Evolutionary conservation across 2,113 vertebrate genomes (phyloP).

Genomic region (Grammomys surdaster): DNA sequence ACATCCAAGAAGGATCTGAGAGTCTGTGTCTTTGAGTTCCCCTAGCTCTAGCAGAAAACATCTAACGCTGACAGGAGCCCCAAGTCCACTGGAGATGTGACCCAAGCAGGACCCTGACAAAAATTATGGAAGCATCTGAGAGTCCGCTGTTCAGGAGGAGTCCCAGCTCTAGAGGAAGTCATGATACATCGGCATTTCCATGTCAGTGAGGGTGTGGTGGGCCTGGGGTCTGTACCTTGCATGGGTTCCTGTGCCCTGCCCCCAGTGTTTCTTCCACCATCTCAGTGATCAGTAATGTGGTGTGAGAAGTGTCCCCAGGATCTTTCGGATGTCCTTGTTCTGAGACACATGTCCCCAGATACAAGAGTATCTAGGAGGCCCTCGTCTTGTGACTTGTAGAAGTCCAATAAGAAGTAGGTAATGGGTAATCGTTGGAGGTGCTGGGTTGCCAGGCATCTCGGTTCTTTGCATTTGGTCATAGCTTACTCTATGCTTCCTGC

Average conservation of each 20-base stretch:
- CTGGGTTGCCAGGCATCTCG: neutral
- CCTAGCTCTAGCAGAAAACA: conserved; percentile 83
- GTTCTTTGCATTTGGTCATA: neutral
- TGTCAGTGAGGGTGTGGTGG: conserved; percentile 77
- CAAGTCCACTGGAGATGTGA: conserved; percentile 86
- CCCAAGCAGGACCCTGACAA: conserved; percentile 69
- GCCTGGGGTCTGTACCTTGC: neutral
- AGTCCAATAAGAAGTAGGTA: neutral
- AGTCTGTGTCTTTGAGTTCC: conserved; percentile 89
- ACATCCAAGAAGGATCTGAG: conserved; percentile 89
- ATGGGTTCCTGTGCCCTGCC: neutral
- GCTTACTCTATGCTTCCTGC: neutral
- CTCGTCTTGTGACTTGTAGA: neutral
- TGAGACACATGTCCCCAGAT: neutral
- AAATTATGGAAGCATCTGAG: conserved; percentile 85
- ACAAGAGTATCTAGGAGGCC: neutral
- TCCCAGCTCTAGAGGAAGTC: conserved; percentile 89
- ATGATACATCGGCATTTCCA: conserved; percentile 89
- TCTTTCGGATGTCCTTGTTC: neutral
- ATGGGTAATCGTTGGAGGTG: fast-evolving
- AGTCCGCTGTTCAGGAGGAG: conserved; percentile 93
- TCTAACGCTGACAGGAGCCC: neutral
- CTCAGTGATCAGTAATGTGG: neutral
- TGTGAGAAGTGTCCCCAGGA: too few species aligned
- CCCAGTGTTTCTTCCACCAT: neutral